Conservation (phyloP, 2,888 invertebrate genomes). For the Chrysina gloriosa region DNA sequence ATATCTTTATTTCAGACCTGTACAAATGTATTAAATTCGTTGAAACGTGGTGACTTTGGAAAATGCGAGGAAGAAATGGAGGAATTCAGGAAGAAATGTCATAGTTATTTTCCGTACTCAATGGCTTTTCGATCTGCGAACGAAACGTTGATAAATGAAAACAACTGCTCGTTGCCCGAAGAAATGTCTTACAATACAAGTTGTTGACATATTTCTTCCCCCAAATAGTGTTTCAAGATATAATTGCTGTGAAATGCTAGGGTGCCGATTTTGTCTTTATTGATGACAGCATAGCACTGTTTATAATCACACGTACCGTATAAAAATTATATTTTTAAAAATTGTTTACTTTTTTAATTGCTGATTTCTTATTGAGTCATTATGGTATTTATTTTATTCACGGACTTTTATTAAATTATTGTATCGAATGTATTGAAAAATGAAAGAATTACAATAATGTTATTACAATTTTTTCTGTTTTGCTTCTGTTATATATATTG, state of each 20-base stretch:
- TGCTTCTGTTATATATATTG: conserved; percentile 33
- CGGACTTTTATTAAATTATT: conserved; percentile 39
- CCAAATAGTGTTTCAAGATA: conserved; percentile 40
- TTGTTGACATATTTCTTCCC: conserved; percentile 50
- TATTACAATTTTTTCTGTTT: conserved; percentile 39
- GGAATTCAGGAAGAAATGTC: conserved; percentile 79
- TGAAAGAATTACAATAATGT: conserved; percentile 37
- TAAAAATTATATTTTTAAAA: conserved; percentile 39
- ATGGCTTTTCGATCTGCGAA: conserved; percentile 73
- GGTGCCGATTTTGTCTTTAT: conserved; percentile 40
- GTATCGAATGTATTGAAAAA: conserved; percentile 36
- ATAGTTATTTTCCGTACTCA: conserved; percentile 82
- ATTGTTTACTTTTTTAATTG: conserved; percentile 40
- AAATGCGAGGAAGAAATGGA: conserved; percentile 75
- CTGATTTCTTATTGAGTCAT: conserved; percentile 36
- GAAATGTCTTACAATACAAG: conserved; percentile 57
- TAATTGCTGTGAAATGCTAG: conserved; percentile 41
- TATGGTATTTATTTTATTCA: conserved; percentile 37
- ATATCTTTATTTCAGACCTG: conserved; percentile 74
- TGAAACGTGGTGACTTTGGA: conserved; percentile 85
- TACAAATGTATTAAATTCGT: conserved; percentile 80
- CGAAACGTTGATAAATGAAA: conserved; percentile 57
- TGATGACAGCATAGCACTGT: conserved; percentile 34
- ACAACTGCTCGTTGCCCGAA: conserved; percentile 54
- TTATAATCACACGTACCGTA: conserved; percentile 37